A percentile compares a stretch with the other conserved stretches of the same genome.
Evolutionary conservation across 2,888 invertebrate species (phyloP).

Genomic region (Hydrotaea cyrtoneurina): DNA sequence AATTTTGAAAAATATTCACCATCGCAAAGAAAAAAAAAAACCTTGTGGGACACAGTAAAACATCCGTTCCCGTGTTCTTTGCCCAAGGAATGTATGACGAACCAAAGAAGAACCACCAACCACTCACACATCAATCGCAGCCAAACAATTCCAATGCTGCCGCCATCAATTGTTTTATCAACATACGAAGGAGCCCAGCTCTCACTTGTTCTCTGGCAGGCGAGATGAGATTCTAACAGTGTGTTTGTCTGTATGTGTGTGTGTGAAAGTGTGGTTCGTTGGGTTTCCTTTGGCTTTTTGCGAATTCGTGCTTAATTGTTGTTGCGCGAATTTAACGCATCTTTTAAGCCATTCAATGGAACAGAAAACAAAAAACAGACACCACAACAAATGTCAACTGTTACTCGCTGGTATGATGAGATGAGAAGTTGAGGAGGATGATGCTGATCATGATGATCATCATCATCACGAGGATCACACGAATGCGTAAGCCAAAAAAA

Average conservation of each 20-base stretch:
- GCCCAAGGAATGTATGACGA: constrained; percentile 51
- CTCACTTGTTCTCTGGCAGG: too few relatives aligned
- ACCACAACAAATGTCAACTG: constrained; percentile 63
- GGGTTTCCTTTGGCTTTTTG: constrained; percentile 27
- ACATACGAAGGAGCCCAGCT: not conserved
- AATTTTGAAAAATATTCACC: constrained; percentile 1
- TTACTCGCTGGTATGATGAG: constrained; percentile 56
- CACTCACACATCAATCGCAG: constrained; percentile 16
- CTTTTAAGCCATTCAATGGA: constrained; percentile 49
- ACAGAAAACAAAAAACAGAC: not conserved
- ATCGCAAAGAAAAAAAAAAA: constrained; percentile 25
- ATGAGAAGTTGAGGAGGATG: constrained; percentile 20
- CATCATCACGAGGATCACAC: constrained; percentile 34
- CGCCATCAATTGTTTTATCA: constrained; percentile 41
- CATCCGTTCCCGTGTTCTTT: constrained; percentile 56
- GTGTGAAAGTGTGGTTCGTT: not conserved
- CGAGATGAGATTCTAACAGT: constrained; percentile 3
- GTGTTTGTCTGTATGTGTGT: not conserved
- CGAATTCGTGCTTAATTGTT: constrained; percentile 77
- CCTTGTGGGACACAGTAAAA: constrained; percentile 55
- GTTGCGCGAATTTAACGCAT: constrained; percentile 75
- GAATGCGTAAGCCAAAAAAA: constrained; percentile 31
- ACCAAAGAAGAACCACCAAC: not conserved
- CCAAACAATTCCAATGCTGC: not conserved
- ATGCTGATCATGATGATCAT: constrained; percentile 22